Evolutionary conservation across 2,797 vertebrate species (phyloP).

Genomic region (Phaenicophaeus curvirostris): DNA sequence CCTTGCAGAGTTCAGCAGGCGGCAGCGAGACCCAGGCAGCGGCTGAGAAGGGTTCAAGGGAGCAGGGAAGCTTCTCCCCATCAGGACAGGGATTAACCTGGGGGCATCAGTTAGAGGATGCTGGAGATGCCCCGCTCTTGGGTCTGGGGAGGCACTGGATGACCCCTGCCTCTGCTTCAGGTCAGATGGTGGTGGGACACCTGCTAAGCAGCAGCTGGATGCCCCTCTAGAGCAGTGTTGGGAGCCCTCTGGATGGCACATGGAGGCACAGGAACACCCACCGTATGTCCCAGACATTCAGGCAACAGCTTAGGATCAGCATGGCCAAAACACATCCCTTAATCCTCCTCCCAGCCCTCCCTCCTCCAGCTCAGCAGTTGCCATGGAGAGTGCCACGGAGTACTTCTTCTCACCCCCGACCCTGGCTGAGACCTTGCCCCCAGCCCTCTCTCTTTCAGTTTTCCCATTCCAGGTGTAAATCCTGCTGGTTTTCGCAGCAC

Average conservation of each 20-base stretch:
- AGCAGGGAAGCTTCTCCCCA: not conserved
- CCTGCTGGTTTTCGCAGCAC: not conserved
- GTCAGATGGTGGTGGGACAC: not conserved
- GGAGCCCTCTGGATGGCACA: not conserved
- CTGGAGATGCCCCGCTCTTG: not conserved
- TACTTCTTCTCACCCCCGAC: not conserved
- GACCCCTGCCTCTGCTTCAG: not conserved
- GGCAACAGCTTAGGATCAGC: not conserved
- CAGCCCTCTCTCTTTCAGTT: not conserved
- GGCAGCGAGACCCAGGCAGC: accelerated
- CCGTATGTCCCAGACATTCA: not conserved
- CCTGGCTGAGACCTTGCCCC: not conserved
- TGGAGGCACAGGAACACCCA: not conserved
- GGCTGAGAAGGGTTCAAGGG: not conserved
- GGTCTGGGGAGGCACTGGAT: not conserved
- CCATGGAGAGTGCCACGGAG: conserved; percentile 3
- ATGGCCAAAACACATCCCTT: not conserved
- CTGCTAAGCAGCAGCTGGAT: not conserved
- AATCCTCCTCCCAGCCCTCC: not conserved
- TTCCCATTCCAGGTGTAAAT: not conserved
- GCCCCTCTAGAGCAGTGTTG: accelerated
- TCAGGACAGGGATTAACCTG: not conserved
- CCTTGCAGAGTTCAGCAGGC: not conserved
- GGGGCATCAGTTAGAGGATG: not conserved
- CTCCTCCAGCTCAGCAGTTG: not conserved